A percentile compares a stretch with the other conserved stretches of the same genome.
phyloP scores from a whole-genome alignment of 2,797 vertebrate species.

The Bovichtus diacanthus region DNA sequence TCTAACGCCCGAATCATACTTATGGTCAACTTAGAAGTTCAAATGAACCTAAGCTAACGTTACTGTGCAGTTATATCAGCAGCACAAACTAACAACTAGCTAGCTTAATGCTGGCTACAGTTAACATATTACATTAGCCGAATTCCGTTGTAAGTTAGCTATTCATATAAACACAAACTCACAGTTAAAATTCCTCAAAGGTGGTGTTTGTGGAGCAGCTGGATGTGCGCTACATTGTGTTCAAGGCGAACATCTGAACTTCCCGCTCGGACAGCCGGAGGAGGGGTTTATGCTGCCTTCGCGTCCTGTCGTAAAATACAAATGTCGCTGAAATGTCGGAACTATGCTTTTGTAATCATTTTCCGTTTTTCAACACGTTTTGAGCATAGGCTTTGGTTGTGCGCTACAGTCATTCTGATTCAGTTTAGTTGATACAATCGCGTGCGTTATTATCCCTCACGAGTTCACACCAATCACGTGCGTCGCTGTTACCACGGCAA shows the following conservation, averaged over 20 bases:
- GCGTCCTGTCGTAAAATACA: background rate
- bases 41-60: background rate
- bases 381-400: no score
- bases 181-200: background rate
- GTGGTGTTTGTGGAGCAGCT: background rate
- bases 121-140: background rate
- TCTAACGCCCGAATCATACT: accelerated
- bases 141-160: background rate
- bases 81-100: background rate
- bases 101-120: background rate
- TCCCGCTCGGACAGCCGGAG: constrained; percentile 62
- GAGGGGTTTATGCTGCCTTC: constrained; percentile 55
- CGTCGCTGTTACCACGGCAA: no score
- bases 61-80: no score
- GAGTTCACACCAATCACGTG: no score
- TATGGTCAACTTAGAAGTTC: background rate
- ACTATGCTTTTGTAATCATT: no score
- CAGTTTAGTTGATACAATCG: no score
- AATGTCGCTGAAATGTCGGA: background rate
- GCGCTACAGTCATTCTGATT: no score
- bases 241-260: constrained; percentile 28
- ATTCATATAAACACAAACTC: background rate
- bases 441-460: no score
- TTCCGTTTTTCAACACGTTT: no score
- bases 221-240: background rate